Conservation (phyloP, 2,888 invertebrate genomes). For the Watsonalla binaria region DNA sequence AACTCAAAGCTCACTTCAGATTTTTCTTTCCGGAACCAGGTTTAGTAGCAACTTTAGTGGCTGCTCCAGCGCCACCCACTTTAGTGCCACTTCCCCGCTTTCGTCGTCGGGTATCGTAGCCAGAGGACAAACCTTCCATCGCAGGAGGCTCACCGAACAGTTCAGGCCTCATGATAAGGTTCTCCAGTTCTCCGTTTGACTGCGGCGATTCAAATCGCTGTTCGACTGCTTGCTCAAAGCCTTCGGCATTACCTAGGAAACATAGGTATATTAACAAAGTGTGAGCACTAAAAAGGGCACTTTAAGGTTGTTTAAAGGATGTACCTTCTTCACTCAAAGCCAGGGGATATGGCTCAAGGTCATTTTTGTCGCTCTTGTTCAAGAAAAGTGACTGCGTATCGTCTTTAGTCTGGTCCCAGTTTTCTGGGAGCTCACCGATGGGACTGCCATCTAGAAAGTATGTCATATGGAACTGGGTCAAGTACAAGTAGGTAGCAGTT, state of each 20-base stretch:
- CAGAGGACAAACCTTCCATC: constrained; percentile 58
- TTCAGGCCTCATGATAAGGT: constrained; percentile 81
- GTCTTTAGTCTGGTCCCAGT: constrained; percentile 77
- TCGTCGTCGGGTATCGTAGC: constrained; percentile 61
- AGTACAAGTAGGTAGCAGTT: constrained; percentile 4
- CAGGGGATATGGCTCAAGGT: constrained; percentile 73
- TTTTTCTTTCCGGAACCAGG: constrained; percentile 70
- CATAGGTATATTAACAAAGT: neutral
- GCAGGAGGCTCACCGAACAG: constrained; percentile 80
- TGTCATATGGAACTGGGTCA: constrained; percentile 5
- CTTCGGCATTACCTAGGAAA: constrained; percentile 63
- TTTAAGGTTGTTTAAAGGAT: neutral
- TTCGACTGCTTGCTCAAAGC: constrained; percentile 61
- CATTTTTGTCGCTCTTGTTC: constrained; percentile 77
- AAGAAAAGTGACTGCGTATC: constrained; percentile 73
- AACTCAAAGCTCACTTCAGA: constrained; percentile 49
- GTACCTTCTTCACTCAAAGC: constrained; percentile 75
- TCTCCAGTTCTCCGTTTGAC: constrained; percentile 71
- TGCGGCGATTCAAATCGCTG: constrained; percentile 60
- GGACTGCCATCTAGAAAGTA: constrained; percentile 61
- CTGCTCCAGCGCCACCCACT: constrained; percentile 69
- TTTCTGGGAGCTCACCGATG: constrained; percentile 71
- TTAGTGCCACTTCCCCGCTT: constrained; percentile 70
- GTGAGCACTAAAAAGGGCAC: neutral
- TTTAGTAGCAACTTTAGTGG: constrained; percentile 71